Base-by-base conservation (phyloP, 2,113 vertebrate species). In the Apaloderma vittatum region DNA sequence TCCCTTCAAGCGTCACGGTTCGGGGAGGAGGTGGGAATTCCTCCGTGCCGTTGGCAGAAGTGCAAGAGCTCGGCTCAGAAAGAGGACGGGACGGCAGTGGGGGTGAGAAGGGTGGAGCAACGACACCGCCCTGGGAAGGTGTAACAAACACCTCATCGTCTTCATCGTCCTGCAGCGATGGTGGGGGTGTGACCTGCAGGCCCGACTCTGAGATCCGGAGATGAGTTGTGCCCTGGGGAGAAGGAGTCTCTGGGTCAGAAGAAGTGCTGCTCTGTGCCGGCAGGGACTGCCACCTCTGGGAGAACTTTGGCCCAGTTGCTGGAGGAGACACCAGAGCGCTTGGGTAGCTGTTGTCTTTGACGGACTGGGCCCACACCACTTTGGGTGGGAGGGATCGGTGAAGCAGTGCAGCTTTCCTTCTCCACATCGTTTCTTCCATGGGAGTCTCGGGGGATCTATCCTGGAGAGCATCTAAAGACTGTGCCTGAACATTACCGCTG, bases 81-180 rank as follows among this genome's bases (percentile, higher is more conserved):
- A 65, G 74, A 68, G 92, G 89, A 67, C 3, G 49, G 34, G 95
- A 89, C 1, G 97, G 96, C 3, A 91, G 95, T 1, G 97, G 96
- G 4, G 93, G 93, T 52, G 95, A 94, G 27, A 94, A 93, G 43
- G 57, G 21, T 2, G 95, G 84, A 40, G 78, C 76, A 2, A 21
- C 0, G 5, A 34, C 52, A 10, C 9, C 11, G 12, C 92, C 71
- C 8, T 86, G 57, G 17, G 93, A 85, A 23, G 98, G 98, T 30
- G 94, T 94, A 43, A 98, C 62, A 68, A 99, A 99, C 90, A 99
- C 99, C 5, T 99, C 99, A 0, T 99, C 98, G 0, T 99, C 98
- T 1, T 97, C 98, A 15, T 98, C 98, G 1, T 99, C 98, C 7
- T 97, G 98, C 71, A 75, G 95, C 11, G n/a, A n/a, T 0, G 90